These are phyloP conservation scores for Acinonyx jubatus DNA, from an alignment of 2,113 vertebrate genomes.

Conservation along the genomic window DNA sequence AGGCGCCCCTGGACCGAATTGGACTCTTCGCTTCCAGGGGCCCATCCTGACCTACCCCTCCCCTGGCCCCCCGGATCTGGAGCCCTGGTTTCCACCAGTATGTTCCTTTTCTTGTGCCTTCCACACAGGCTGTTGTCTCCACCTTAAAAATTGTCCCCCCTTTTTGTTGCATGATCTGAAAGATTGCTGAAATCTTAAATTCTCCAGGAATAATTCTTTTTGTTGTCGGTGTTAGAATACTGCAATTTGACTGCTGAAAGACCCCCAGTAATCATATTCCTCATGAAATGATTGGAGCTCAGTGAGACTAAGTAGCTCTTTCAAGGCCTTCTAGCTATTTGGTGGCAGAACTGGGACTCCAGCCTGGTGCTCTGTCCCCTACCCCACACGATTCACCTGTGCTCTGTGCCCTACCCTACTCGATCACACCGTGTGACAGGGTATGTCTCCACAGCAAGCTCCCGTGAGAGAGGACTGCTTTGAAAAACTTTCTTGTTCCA, in stretches of 20 bases:
- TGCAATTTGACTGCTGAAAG: background rate
- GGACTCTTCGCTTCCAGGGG: background rate
- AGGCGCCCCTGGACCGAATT: too few relatives aligned
- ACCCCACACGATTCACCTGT: background rate
- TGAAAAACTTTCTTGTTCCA: background rate
- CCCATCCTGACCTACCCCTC: background rate
- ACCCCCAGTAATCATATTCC: background rate
- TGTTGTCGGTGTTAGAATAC: background rate
- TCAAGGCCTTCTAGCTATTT: background rate
- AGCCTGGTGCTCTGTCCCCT: background rate
- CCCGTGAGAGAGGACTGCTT: background rate
- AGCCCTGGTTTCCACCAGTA: background rate
- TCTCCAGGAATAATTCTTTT: background rate
- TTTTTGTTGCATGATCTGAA: background rate
- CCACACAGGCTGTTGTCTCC: accelerated
- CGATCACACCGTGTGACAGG: background rate
- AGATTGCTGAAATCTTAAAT: background rate
- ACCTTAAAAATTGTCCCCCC: background rate
- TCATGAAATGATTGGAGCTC: background rate
- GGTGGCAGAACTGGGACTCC: background rate
- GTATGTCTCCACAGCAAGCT: background rate
- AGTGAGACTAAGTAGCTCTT: background rate
- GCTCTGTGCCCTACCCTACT: background rate
- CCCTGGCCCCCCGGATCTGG: background rate
- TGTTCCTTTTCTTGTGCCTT: background rate